A percentile compares a stretch with the other conserved stretches of the same genome.
Evolutionary conservation across 2,888 invertebrate species (phyloP).

Genomic region (Drosophila neutralis): DNA sequence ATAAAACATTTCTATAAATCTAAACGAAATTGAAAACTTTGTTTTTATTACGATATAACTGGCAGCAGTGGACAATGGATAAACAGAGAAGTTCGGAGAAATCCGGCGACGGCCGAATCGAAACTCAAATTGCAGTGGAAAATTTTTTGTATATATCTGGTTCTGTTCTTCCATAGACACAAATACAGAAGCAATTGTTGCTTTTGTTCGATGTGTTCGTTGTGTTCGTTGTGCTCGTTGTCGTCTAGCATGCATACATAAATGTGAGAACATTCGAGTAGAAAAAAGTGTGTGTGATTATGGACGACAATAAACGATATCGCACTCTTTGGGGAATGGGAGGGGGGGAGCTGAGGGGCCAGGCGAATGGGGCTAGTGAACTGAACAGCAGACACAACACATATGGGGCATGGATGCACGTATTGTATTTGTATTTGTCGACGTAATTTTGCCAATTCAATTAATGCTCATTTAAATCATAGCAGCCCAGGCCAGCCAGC

Average conservation of each 20-base stretch:
- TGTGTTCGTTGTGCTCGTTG: conserved; percentile 10
- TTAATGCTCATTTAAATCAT: conserved; percentile 77
- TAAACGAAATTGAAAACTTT: background rate
- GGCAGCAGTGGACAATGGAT: background rate
- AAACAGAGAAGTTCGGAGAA: conserved; percentile 2
- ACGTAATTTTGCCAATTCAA: conserved; percentile 80
- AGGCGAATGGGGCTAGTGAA: conserved; percentile 5
- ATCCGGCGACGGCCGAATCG: conserved; percentile 9
- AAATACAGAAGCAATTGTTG: conserved; percentile 19
- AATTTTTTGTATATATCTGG: conserved; percentile 51
- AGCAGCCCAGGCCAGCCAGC: conserved; percentile 30
- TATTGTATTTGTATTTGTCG: conserved; percentile 69
- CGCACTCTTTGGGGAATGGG: background rate
- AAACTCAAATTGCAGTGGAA: conserved; percentile 55
- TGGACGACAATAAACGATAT: conserved; percentile 30
- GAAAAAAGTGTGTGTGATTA: conserved; percentile 38
- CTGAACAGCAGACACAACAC: conserved; percentile 25
- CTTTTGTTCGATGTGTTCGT: conserved; percentile 13
- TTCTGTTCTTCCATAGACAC: conserved; percentile 5
- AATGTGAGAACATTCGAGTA: conserved; percentile 60
- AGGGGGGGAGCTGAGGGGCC: conserved; percentile 1
- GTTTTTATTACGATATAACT: background rate
- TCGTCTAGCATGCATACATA: conserved; percentile 57
- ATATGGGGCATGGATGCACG: conserved; percentile 52
- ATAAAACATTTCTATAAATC: conserved; percentile 35